phyloP scores from a whole-genome alignment of 2,888 invertebrate genomes.

The Atrina japonica region DNA sequence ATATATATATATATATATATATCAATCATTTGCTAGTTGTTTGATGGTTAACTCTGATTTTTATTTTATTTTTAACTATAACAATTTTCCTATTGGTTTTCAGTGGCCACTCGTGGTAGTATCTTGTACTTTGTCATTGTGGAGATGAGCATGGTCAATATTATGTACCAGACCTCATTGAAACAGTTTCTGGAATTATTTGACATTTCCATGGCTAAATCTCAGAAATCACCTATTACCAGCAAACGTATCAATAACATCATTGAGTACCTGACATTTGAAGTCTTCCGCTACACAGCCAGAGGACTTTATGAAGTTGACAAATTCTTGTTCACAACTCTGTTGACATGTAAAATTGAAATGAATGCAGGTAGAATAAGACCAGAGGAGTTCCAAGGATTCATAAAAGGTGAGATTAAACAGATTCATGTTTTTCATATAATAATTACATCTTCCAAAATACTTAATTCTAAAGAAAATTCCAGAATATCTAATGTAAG shows the following conservation, averaged over 20 bases:
- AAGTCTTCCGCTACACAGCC: constrained; percentile 95
- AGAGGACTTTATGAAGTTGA: constrained; percentile 96
- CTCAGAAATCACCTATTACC: constrained; percentile 91
- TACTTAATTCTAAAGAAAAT: too few relatives aligned
- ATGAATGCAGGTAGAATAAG: constrained; percentile 90
- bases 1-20: neutral
- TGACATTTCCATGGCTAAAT: constrained; percentile 93
- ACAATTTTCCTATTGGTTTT: too few relatives aligned
- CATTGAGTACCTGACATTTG: constrained; percentile 92
- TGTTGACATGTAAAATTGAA: constrained; percentile 97
- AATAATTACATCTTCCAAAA: too few relatives aligned
- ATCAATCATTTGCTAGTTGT: neutral
- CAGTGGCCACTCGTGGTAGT: constrained; percentile 94
- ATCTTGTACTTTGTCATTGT: constrained; percentile 97
- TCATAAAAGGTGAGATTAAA: constrained; percentile 89
- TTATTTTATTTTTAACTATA: too few relatives aligned
- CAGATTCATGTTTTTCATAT: too few relatives aligned
- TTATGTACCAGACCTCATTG: constrained; percentile 98
- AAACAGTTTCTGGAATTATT: constrained; percentile 96
- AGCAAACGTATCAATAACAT: constrained; percentile 91
- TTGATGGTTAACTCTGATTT: too few relatives aligned
- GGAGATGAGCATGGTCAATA: constrained; percentile 97
- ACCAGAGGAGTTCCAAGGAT: constrained; percentile 95
- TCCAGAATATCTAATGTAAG: too few relatives aligned
- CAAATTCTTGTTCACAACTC: constrained; percentile 94